Percentiles rank a stretch among this genome's conserved stretches.
These are phyloP conservation scores for Microplitis manilae DNA, from an alignment of 2,888 invertebrate species.

Conservation along the genomic window DNA sequence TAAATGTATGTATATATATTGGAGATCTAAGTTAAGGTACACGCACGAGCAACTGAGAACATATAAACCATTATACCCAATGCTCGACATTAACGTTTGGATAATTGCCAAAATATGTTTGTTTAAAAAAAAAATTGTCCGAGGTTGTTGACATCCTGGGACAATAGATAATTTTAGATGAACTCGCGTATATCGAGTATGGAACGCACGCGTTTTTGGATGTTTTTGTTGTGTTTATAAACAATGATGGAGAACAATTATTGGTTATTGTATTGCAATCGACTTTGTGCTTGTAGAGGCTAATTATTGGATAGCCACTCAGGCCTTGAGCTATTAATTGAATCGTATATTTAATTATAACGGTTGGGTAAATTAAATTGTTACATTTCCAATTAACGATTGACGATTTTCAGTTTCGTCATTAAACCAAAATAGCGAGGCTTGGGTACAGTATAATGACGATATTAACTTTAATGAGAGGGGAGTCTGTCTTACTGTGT, in stretches of 20 bases:
- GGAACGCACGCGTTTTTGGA: too few relatives aligned
- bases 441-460: neutral
- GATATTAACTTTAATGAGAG: too few relatives aligned
- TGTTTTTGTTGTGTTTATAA: too few relatives aligned
- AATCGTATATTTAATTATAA: neutral
- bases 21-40: neutral
- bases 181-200: neutral
- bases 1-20: neutral
- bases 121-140: neutral
- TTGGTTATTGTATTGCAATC: too few relatives aligned
- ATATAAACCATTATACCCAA: neutral
- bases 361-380: neutral
- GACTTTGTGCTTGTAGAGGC: neutral
- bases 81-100: neutral
- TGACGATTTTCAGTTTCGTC: neutral
- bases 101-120: neutral
- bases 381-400: neutral
- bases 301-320: neutral
- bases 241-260: too few relatives aligned
- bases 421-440: neutral
- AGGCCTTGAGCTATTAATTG: too few relatives aligned
- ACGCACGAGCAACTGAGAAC: neutral
- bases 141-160: neutral
- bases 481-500: too few relatives aligned
- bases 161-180: neutral